These are phyloP conservation scores for Cheilosia soror DNA, from an alignment of 2,888 invertebrate genomes.

Conservation along the genomic window DNA sequence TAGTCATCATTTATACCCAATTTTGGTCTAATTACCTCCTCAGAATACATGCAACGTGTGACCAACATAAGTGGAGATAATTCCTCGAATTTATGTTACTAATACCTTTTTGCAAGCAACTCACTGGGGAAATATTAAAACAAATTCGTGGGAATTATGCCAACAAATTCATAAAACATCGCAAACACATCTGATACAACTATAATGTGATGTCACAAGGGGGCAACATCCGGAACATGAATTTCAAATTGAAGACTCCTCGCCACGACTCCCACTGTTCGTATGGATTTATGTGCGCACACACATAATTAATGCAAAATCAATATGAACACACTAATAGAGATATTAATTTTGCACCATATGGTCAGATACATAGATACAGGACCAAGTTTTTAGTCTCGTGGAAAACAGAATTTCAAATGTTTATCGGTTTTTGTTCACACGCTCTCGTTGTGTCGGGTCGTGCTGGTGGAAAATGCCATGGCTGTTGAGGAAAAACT, in stretches of 20 bases:
- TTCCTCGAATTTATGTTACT: constrained; percentile 64
- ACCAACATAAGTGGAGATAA: constrained; percentile 39
- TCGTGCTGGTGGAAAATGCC: constrained; percentile 54
- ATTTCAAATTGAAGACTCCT: constrained; percentile 34
- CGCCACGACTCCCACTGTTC: background rate
- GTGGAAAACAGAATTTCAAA: no score
- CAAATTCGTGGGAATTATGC: constrained; percentile 48
- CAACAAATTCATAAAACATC: constrained; percentile 2
- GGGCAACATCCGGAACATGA: constrained; percentile 54
- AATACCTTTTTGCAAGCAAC: constrained; percentile 47
- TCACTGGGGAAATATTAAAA: constrained; percentile 18
- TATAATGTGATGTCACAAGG: constrained; percentile 22
- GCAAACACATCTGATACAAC: no score
- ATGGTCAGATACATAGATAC: constrained; percentile 53
- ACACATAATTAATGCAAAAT: constrained; percentile 60
- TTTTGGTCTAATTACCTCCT: constrained; percentile 62
- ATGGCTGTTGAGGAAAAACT: constrained; percentile 31
- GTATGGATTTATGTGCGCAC: constrained; percentile 4
- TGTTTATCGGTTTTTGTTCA: constrained; percentile 50
- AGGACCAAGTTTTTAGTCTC: background rate
- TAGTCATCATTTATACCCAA: constrained; percentile 46
- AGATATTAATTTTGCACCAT: constrained; percentile 50
- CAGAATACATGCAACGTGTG: constrained; percentile 24
- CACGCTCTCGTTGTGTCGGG: constrained; percentile 44
- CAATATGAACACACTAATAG: constrained; percentile 37